These are phyloP conservation scores for Pocillopora damicornis DNA, from an alignment of 64 coral and sea anemone species.

Conservation along the genomic window DNA sequence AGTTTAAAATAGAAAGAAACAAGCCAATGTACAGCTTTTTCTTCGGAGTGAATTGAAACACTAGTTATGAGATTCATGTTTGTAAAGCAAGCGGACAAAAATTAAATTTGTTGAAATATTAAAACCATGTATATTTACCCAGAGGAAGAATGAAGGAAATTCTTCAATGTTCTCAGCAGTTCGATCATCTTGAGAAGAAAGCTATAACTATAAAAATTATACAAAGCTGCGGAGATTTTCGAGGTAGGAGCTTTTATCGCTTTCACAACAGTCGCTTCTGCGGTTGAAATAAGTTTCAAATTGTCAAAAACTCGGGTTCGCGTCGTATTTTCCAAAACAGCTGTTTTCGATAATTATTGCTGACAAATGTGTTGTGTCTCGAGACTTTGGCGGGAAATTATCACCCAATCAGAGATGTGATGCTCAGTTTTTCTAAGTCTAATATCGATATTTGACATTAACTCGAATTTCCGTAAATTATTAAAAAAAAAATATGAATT, in stretches of 20 bases:
- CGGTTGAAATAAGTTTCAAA: background rate
- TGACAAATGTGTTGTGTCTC: slow-evolving; percentile 29
- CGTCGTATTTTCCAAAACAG: background rate
- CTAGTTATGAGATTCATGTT: background rate
- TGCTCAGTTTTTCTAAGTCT: background rate
- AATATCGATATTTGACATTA: background rate
- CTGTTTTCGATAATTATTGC: slow-evolving; percentile 7
- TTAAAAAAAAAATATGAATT: background rate
- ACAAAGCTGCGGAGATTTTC: background rate
- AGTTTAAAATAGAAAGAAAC: background rate
- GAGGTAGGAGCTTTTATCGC: background rate
- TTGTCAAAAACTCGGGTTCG: background rate
- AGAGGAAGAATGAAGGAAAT: slow-evolving; percentile 30
- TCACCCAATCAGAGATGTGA: slow-evolving; percentile 1
- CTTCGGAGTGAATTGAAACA: background rate
- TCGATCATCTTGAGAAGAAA: slow-evolving; percentile 22
- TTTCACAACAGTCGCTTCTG: background rate
- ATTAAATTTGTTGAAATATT: background rate
- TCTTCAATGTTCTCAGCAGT: slow-evolving; percentile 23
- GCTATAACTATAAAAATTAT: background rate
- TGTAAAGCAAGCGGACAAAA: background rate
- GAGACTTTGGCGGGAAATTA: slow-evolving; percentile 23
- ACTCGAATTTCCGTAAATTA: background rate
- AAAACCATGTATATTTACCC: slow-evolving; percentile 30
- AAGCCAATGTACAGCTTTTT: background rate